Conservation (phyloP, 2,113 vertebrate genomes). For the Seriola aureovittata region DNA sequence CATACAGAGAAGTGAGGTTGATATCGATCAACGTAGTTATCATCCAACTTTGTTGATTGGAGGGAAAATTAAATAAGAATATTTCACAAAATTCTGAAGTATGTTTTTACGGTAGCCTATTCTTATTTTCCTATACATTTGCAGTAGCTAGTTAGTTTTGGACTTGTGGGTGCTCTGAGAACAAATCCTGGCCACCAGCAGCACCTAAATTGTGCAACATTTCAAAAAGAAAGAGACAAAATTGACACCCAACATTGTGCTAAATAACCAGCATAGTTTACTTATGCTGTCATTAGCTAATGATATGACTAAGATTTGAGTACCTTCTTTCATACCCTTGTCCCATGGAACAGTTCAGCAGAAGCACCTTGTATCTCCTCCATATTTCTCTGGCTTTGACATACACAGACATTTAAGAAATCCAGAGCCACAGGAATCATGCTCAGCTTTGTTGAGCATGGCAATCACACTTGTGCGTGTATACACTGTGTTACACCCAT, state of each 20-base stretch:
- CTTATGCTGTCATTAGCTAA: neutral
- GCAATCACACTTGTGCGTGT: conserved; percentile 57
- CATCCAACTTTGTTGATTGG: no score
- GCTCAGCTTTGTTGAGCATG: conserved; percentile 46
- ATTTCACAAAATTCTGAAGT: neutral
- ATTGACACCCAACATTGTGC: conserved; percentile 1
- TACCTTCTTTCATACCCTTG: conserved; percentile 16
- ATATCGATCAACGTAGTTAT: no score
- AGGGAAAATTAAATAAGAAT: no score
- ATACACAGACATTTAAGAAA: conserved; percentile 26
- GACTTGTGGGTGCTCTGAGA: neutral
- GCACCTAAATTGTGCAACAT: neutral
- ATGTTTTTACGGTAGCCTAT: neutral
- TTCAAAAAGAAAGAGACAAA: neutral
- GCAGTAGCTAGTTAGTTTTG: neutral
- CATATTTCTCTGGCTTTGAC: conserved; percentile 28
- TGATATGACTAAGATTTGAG: conserved; percentile 28
- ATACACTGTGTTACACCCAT: conserved; percentile 53
- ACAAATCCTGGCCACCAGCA: neutral
- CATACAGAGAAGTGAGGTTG: no score
- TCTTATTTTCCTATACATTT: no score
- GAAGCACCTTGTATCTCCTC: neutral
- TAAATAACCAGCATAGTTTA: neutral
- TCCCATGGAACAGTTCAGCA: conserved; percentile 21
- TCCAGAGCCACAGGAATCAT: conserved; percentile 34